phyloP scores from a whole-genome alignment of 2,113 vertebrate genomes.

The Pipra filicauda region DNA sequence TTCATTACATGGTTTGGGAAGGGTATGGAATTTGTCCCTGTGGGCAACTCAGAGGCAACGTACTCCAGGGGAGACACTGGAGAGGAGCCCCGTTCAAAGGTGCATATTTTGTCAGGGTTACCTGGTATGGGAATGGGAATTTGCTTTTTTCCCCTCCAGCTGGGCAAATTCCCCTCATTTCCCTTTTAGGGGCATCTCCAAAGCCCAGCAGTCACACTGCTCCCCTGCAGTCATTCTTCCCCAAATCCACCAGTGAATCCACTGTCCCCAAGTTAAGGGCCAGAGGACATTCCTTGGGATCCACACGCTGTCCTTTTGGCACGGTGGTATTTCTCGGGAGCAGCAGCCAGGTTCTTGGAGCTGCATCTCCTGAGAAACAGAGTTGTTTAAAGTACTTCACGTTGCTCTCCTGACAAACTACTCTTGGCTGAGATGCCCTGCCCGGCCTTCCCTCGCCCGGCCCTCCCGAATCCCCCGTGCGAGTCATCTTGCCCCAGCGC shows the following conservation, averaged over 20 bases:
- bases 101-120: background rate
- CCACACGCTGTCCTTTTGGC: background rate
- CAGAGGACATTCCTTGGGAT: background rate
- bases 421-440: constrained; percentile 49
- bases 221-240: background rate
- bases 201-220: background rate
- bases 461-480: background rate
- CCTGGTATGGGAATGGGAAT: background rate
- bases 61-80: background rate
- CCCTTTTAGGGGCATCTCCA: background rate
- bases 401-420: constrained; percentile 16
- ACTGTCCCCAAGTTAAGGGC: background rate
- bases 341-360: constrained; percentile 27
- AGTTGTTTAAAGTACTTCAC: constrained; percentile 33
- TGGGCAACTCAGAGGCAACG: background rate
- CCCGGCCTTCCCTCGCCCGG: constrained; percentile 12
- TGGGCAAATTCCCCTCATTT: background rate
- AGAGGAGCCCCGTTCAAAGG: background rate
- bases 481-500: background rate
- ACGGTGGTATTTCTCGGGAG: background rate
- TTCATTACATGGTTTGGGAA: background rate
- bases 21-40: background rate
- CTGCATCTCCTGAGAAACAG: constrained; percentile 8
- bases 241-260: background rate
- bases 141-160: background rate